phyloP scores from a whole-genome alignment of 2,888 invertebrate species.

The Sesia apiformis region DNA sequence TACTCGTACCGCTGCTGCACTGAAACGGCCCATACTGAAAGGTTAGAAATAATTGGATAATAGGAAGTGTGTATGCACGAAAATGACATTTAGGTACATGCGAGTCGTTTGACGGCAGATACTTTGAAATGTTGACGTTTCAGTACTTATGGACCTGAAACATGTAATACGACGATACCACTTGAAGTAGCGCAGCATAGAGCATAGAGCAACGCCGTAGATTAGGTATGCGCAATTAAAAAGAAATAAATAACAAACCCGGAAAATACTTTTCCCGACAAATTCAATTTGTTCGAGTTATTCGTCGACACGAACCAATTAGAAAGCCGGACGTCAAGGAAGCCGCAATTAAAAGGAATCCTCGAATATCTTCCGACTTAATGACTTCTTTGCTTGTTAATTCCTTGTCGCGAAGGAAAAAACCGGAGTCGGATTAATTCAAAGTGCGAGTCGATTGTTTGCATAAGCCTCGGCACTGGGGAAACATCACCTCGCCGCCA shows the following conservation, averaged over 20 bases:
- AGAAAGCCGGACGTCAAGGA: slow-evolving; percentile 61
- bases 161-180: background rate
- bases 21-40: slow-evolving; percentile 54
- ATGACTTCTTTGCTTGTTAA: slow-evolving; percentile 75
- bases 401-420: slow-evolving; percentile 71
- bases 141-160: background rate
- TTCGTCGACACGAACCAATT: slow-evolving; percentile 66
- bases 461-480: slow-evolving; percentile 67
- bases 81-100: slow-evolving; percentile 49
- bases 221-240: slow-evolving; percentile 6
- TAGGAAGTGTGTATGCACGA: slow-evolving; percentile 49
- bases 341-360: slow-evolving; percentile 71
- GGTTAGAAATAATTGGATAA: slow-evolving; percentile 74
- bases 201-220: background rate
- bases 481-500: slow-evolving; percentile 71
- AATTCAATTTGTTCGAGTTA: slow-evolving; percentile 55
- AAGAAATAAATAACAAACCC: slow-evolving; percentile 7
- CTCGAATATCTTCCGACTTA: slow-evolving; percentile 71
- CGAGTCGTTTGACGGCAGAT: slow-evolving; percentile 25
- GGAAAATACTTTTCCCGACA: slow-evolving; percentile 27
- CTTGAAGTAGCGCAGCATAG: background rate
- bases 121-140: background rate
- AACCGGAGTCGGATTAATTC: slow-evolving; percentile 69
- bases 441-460: slow-evolving; percentile 74
- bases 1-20: slow-evolving; percentile 25